A percentile compares a stretch with the other conserved stretches of the same genome.
Conservation (phyloP, 2,888 invertebrate genomes). For the Cylloceria caligata region DNA sequence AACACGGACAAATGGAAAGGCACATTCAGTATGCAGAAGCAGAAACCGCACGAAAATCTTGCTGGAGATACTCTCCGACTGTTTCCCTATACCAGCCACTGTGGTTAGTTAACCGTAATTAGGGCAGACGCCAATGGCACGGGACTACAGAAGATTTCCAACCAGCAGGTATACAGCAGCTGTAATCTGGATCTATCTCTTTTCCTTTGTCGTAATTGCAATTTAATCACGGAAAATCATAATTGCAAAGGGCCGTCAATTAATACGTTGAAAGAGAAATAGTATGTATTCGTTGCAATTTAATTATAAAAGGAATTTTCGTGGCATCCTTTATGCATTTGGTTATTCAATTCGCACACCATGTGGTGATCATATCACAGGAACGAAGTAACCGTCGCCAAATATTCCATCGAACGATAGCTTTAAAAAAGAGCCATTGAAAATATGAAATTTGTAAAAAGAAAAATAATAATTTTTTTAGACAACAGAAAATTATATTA, state of each 20-base stretch:
- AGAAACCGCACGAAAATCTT: conserved; percentile 21
- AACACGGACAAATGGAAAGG: neutral
- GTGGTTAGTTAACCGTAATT: conserved; percentile 79
- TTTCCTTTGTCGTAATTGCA: conserved; percentile 19
- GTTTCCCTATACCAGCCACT: conserved; percentile 36
- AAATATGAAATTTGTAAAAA: no score
- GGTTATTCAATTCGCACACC: neutral
- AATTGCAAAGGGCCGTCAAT: neutral
- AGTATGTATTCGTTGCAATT: neutral
- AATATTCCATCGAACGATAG: no score
- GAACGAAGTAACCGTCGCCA: no score
- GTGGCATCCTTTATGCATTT: neutral
- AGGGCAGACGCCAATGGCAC: conserved; percentile 70
- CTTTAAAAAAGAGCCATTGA: no score
- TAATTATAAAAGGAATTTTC: neutral
- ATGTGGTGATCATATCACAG: no score
- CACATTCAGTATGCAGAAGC: conserved; percentile 12
- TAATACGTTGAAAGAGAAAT: neutral
- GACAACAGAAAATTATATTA: no score
- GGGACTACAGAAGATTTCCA: conserved; percentile 63
- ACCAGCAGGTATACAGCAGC: conserved; percentile 17
- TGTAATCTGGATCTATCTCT: conserved; percentile 21
- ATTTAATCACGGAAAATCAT: conserved; percentile 8
- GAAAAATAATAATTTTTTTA: no score
- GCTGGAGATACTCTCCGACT: conserved; percentile 25